These are phyloP conservation scores for Myrmophylax atrothorax DNA, from an alignment of 2,113 vertebrate genomes.

Conservation along the genomic window DNA sequence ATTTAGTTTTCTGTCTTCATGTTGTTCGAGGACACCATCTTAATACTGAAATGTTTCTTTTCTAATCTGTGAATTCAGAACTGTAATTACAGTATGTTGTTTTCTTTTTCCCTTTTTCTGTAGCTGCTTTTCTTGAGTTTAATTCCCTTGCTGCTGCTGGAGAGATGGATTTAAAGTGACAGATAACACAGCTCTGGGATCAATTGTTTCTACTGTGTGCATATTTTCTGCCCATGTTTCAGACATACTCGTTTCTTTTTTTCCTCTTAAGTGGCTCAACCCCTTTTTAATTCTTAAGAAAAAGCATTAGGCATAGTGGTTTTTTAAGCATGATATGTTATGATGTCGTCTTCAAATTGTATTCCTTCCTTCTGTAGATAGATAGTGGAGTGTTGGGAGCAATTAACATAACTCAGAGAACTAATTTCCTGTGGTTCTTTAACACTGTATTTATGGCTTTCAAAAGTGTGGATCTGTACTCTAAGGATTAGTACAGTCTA, in stretches of 20 bases:
- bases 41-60: not conserved
- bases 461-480: constrained; percentile 34
- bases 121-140: not conserved
- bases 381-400: constrained; percentile 41
- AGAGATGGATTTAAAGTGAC: constrained; percentile 32
- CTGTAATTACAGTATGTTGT: not conserved
- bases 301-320: not conserved
- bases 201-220: not conserved
- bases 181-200: constrained; percentile 23
- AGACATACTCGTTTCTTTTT: not conserved
- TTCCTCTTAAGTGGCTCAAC: constrained; percentile 26
- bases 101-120: not conserved
- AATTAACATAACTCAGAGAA: constrained; percentile 69
- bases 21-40: not conserved
- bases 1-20: not conserved
- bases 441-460: constrained; percentile 54
- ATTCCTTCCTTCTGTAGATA: constrained; percentile 33
- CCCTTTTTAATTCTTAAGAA: not conserved
- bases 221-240: constrained; percentile 4
- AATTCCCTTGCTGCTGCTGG: not conserved
- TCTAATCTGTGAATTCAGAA: not conserved
- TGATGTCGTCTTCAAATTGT: constrained; percentile 39
- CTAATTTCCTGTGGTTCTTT: constrained; percentile 61
- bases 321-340: constrained; percentile 35
- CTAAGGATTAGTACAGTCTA: constrained; percentile 47